Evolutionary conservation across 2,888 invertebrate genomes (phyloP), one percentile per base, ranked within the genome.

Genomic region (Petrolisthes cinctipes): DNA sequence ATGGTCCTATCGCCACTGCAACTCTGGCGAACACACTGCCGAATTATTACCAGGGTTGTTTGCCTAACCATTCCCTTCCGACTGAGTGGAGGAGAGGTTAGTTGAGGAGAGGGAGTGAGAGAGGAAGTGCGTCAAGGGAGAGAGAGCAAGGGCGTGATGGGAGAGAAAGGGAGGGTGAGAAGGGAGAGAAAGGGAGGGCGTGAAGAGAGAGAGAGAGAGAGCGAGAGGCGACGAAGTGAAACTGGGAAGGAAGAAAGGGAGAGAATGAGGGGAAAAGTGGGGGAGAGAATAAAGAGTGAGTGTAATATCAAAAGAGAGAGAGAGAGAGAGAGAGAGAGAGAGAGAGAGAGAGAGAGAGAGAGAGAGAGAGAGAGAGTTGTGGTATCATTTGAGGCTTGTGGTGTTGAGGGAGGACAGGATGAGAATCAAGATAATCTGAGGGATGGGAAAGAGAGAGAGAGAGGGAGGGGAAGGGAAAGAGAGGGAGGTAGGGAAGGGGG

Each of bases 1-100:
- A 86, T 23, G 81, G 23, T 75, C 84, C 80, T 89, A 89, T 89
- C 89, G 82, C 86, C 89, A 23, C 83, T 80, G 81, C 83, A 86
- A 86, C 84, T 84, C 89, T 89, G 86, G 78, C 83, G 81, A 89
- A 86, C 89, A 89, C 89, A 89, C 86, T 86, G 89, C 81, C 89
- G 83, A 89, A 86, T 89, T 86, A 89, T 89, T 86, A 89, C 89
- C 80, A 78, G 54, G 86, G 83, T 79, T 83, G 83, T 83, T 80
- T 86, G 86, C 61, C 68, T 83, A 73, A 83, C 86, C 86, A 83
- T 83, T 86, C 56, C 86, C 86, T 83, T 83, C 83, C 86, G 86
- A 83, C 71, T 83, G 56, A 83, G 71, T 83, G 83, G 86, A 86
- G 79, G 76, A 79, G 85, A 66, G 85, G 51, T 9, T 7, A 14